Conservation (phyloP, 2,113 vertebrate genomes). For the Gasterosteus nipponicus region DNA sequence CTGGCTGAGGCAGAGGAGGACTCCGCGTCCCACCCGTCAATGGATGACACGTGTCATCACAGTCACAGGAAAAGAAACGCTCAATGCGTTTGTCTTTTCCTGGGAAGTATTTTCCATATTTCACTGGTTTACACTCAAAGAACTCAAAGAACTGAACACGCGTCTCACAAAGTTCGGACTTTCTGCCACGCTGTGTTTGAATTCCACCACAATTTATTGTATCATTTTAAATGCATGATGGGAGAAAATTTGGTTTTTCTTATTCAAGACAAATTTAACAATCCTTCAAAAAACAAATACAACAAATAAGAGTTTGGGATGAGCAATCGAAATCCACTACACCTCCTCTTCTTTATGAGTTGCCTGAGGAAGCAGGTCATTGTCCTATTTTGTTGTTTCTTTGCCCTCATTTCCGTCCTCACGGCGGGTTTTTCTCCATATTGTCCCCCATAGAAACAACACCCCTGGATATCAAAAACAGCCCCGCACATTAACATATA, state of each 20-base stretch:
- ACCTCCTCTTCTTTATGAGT: background rate
- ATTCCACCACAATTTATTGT: background rate
- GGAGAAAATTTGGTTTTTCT: background rate
- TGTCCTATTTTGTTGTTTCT: slow-evolving; percentile 13
- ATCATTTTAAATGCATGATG: background rate
- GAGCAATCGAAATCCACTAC: background rate
- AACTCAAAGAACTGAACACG: too few species aligned
- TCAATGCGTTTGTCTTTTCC: background rate
- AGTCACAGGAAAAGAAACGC: background rate
- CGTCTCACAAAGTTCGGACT: too few species aligned
- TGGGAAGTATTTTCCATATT: background rate
- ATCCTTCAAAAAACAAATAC: background rate
- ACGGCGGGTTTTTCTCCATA: background rate
- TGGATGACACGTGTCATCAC: background rate
- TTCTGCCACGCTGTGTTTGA: background rate
- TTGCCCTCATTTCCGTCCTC: background rate
- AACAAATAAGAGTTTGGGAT: background rate
- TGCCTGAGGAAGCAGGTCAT: slow-evolving; percentile 2
- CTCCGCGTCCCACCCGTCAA: background rate
- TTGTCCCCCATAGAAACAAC: background rate
- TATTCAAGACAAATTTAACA: background rate
- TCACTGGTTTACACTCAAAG: background rate
- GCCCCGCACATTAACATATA: background rate
- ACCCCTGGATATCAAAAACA: slow-evolving; percentile 25
- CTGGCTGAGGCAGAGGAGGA: background rate